phyloP scores from a whole-genome alignment of 2,797 vertebrate genomes.

The Spheniscus humboldti region DNA sequence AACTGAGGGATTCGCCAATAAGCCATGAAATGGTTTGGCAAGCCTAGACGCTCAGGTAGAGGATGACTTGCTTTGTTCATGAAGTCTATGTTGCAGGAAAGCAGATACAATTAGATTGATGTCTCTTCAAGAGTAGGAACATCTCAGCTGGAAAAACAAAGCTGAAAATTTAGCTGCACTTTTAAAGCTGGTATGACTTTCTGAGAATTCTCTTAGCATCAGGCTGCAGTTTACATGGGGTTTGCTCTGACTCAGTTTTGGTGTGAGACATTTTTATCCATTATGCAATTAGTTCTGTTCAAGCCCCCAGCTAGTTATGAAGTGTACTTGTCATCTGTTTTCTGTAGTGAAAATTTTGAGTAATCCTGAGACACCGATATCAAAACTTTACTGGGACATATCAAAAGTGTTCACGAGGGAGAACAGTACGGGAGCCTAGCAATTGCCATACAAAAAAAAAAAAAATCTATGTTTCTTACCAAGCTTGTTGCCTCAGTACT shows the following conservation, averaged over 20 bases:
- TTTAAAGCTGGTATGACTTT: not conserved
- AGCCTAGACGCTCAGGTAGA: not conserved
- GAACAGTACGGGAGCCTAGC: not conserved
- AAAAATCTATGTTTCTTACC: not conserved
- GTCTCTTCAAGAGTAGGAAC: not conserved
- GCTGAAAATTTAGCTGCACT: not conserved
- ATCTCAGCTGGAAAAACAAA: not conserved
- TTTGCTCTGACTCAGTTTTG: conserved; percentile 10
- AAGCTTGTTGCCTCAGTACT: conserved; percentile 47
- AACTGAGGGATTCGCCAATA: conserved; percentile 24
- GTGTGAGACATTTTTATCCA: not conserved
- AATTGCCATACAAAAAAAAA: not conserved
- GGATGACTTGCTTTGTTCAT: not conserved
- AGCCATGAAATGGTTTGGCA: conserved; percentile 15
- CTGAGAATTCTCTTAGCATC: not conserved
- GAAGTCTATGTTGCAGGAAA: not conserved
- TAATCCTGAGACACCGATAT: not conserved
- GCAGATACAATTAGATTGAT: not conserved
- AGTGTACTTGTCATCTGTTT: not conserved
- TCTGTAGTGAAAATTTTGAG: not conserved
- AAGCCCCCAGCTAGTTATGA: not conserved
- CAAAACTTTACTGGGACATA: conserved; percentile 35
- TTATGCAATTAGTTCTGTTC: not conserved
- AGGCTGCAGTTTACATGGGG: not conserved
- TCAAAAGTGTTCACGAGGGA: not conserved